Conservation (phyloP, 2,113 vertebrate genomes). For the Phalacrocorax brasilianus region DNA sequence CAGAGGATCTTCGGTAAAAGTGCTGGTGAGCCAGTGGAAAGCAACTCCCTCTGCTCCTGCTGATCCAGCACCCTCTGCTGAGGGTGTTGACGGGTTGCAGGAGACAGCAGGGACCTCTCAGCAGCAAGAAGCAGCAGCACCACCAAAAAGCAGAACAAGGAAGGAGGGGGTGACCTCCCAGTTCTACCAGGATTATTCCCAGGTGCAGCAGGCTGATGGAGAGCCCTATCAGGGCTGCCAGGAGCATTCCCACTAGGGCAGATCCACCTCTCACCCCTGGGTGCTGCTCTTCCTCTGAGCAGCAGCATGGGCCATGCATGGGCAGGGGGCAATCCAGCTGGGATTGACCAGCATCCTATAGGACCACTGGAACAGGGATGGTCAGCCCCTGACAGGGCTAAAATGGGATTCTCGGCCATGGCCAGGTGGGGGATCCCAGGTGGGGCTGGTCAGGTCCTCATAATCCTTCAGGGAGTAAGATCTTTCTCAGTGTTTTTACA, state of each 20-base stretch:
- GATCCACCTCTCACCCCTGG: not conserved
- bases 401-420: not conserved
- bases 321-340: not conserved
- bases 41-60: not conserved
- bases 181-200: rapidly evolving
- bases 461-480: not conserved
- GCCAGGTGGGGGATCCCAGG: not conserved
- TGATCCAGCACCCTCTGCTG: not conserved
- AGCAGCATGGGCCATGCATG: not conserved
- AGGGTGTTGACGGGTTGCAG: rapidly evolving
- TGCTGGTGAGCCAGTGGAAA: rapidly evolving
- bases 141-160: not conserved
- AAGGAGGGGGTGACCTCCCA: not conserved
- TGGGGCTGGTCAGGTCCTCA: not conserved
- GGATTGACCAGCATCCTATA: not conserved
- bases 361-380: not conserved
- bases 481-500: not conserved
- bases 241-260: not conserved
- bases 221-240: not conserved
- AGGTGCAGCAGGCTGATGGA: not conserved
- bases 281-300: not conserved
- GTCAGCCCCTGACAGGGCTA: not conserved
- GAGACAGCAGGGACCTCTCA: not conserved
- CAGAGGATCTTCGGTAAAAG: not conserved
- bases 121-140: not conserved